Conservation (phyloP, 2,888 invertebrate species). For the Penaeus monodon region DNA sequence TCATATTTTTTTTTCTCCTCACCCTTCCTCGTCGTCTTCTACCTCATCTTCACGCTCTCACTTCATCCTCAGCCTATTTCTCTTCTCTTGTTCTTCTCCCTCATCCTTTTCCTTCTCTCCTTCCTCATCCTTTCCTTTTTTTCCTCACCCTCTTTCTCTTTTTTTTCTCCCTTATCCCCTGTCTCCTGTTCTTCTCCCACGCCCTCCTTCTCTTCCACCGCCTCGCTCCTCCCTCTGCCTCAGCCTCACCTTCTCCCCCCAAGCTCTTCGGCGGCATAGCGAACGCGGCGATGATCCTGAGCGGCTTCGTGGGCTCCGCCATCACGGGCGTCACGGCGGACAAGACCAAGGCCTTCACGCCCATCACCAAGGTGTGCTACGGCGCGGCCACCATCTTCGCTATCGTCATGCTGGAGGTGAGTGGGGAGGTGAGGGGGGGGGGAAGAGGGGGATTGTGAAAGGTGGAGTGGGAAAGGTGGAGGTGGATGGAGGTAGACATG, state of each 20-base stretch:
- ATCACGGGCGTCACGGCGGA: constrained; percentile 54
- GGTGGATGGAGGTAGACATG: too few species aligned
- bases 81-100: not conserved
- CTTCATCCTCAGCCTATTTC: not conserved
- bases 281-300: constrained; percentile 54
- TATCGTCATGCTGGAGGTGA: constrained; percentile 60
- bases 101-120: too few species aligned
- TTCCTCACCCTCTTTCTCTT: not conserved
- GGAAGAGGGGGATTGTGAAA: too few species aligned
- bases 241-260: not conserved
- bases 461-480: too few species aligned
- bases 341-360: constrained; percentile 57
- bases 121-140: not conserved
- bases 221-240: not conserved
- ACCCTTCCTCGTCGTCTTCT: not conserved
- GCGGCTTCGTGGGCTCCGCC: constrained; percentile 62
- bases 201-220: not conserved
- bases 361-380: constrained; percentile 49
- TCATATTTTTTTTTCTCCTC: not conserved
- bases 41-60: too few species aligned
- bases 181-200: not conserved
- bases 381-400: constrained; percentile 43
- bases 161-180: not conserved
- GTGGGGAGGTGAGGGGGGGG: too few species aligned
- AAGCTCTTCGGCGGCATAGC: constrained; percentile 54